Conservation (phyloP, 1,140 invertebrate genomes). For the Helicoverpa zea region DNA sequence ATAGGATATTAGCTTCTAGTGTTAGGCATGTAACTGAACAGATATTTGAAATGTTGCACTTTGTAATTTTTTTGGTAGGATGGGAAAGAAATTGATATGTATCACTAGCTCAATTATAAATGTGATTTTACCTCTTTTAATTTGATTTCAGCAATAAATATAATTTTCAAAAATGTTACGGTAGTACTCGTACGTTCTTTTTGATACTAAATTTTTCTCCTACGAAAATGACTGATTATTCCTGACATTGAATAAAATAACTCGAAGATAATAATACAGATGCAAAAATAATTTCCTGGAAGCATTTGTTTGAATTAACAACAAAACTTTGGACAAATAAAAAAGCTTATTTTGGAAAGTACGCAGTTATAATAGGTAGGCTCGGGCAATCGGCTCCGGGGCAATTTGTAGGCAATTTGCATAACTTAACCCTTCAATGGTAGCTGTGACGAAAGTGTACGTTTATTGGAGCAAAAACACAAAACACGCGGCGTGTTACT, state of each 20-base stretch:
- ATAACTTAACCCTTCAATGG: constrained; percentile 81
- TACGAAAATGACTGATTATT: no score
- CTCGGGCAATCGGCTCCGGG: constrained; percentile 44
- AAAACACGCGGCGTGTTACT: constrained; percentile 58
- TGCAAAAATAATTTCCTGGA: constrained; percentile 46
- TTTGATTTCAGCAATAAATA: no score
- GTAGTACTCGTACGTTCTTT: no score
- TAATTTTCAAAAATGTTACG: neutral
- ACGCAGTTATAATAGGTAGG: constrained; percentile 48
- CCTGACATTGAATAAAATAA: neutral
- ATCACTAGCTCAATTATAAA: no score
- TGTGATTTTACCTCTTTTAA: no score
- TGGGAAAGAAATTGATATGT: no score
- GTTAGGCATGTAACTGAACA: no score
- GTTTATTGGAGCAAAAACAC: constrained; percentile 77
- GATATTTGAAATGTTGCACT: no score
- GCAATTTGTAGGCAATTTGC: constrained; percentile 70
- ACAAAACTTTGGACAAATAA: constrained; percentile 49
- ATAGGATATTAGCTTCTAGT: no score
- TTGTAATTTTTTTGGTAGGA: no score
- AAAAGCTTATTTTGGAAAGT: constrained; percentile 54
- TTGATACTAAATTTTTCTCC: no score
- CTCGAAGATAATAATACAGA: constrained; percentile 1
- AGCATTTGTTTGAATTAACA: constrained; percentile 48
- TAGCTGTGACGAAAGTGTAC: constrained; percentile 61